A percentile compares a stretch with the other conserved stretches of the same genome.
Conservation (phyloP, 2,888 invertebrate species). For the Charanyca ferruginea region DNA sequence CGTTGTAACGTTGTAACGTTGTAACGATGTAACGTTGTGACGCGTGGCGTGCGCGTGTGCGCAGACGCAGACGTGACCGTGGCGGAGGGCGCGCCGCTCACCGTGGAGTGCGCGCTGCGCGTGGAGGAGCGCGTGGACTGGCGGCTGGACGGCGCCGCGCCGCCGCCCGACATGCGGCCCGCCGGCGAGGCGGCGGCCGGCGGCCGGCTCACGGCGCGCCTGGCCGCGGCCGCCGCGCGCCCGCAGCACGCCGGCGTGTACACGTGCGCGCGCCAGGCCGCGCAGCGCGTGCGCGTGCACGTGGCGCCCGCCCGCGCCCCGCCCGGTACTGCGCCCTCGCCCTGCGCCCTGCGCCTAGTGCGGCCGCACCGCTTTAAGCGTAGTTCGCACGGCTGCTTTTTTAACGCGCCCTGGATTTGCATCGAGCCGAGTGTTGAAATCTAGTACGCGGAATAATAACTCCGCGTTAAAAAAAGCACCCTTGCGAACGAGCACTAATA, state of each 20-base stretch:
- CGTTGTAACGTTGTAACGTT: too few species aligned
- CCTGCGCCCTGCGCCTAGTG: constrained; percentile 55
- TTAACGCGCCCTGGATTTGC: neutral
- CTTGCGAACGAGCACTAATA: neutral
- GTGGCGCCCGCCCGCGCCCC: constrained; percentile 57
- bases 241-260: constrained; percentile 78
- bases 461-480: neutral
- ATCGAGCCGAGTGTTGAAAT: neutral
- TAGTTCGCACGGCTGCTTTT: neutral
- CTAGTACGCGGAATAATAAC: neutral
- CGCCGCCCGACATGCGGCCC: constrained; percentile 75
- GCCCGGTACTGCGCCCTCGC: constrained; percentile 42
- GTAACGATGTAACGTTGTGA: constrained; percentile 44
- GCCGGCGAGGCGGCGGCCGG: constrained; percentile 71
- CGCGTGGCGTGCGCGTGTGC: constrained; percentile 67
- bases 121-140: constrained; percentile 76
- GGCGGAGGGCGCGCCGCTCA: constrained; percentile 80
- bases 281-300: constrained; percentile 74
- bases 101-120: constrained; percentile 83
- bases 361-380: constrained; percentile 19
- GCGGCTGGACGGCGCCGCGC: constrained; percentile 75
- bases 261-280: constrained; percentile 76
- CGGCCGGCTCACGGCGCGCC: constrained; percentile 73
- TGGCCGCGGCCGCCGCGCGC: constrained; percentile 74
- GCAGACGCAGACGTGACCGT: constrained; percentile 74